Conservation (phyloP, 1,140 invertebrate genomes). For the Drosophila truncata region DNA sequence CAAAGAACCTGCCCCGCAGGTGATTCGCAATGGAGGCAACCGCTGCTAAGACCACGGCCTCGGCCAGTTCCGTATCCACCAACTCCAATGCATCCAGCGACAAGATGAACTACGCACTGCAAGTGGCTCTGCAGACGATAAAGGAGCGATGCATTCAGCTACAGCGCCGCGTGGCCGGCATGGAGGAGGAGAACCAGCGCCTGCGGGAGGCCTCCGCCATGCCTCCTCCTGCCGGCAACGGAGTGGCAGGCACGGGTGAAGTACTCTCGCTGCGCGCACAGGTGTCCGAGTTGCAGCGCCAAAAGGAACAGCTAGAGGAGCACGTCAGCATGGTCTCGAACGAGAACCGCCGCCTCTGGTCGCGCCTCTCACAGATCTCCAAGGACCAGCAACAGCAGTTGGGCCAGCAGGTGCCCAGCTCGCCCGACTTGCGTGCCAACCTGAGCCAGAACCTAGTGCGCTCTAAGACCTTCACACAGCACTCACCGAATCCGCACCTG, state of each 20-base stretch:
- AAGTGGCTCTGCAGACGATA: constrained; percentile 92
- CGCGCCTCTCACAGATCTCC: constrained; percentile 88
- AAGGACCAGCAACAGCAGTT: constrained; percentile 85
- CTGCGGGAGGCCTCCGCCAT: constrained; percentile 85
- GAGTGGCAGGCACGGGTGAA: constrained; percentile 76
- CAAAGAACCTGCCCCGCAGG: not conserved
- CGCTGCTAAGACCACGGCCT: constrained; percentile 11
- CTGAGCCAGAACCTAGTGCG: constrained; percentile 86
- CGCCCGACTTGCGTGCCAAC: constrained; percentile 37
- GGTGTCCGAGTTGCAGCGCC: constrained; percentile 89
- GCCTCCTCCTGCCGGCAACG: constrained; percentile 40
- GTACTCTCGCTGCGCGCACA: constrained; percentile 86
- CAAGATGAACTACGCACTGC: constrained; percentile 86
- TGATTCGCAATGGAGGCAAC: constrained; percentile 46
- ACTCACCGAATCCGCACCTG: constrained; percentile 86
- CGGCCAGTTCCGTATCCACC: constrained; percentile 5
- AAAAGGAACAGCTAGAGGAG: constrained; percentile 91
- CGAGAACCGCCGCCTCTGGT: constrained; percentile 93
- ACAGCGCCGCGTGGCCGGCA: constrained; percentile 88
- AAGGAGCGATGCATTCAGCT: constrained; percentile 91
- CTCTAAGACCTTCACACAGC: constrained; percentile 88
- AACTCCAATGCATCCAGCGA: constrained; percentile 33
- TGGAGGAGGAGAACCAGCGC: constrained; percentile 91
- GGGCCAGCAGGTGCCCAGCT: constrained; percentile 20
- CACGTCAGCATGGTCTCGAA: constrained; percentile 92